Evolutionary conservation across 1,140 invertebrate species (phyloP).

Genomic region (Brachionus calyciflorus): DNA sequence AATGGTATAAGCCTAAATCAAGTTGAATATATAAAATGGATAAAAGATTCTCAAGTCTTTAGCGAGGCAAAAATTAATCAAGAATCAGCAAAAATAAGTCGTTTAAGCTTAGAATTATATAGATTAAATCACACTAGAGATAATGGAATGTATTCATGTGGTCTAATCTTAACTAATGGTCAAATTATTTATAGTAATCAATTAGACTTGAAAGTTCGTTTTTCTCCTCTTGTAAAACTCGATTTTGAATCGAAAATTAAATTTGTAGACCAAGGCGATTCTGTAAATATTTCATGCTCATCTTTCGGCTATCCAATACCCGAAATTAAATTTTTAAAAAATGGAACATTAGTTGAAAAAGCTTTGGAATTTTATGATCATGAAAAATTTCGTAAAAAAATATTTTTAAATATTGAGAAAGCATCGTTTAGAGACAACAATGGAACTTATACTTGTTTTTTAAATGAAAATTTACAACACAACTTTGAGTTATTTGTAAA

Average conservation of each 20-base stretch:
- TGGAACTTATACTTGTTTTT: background rate
- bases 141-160: conserved; percentile 15
- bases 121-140: background rate
- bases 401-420: conserved; percentile 1
- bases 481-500: background rate
- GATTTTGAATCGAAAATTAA: background rate
- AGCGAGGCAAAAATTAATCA: background rate
- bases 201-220: background rate
- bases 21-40: background rate
- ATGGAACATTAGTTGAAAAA: background rate
- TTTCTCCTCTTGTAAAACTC: background rate
- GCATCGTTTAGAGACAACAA: background rate
- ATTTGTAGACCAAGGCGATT: background rate
- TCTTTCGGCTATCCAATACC: conserved; percentile 11
- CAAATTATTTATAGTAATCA: conserved; percentile 16
- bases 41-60: background rate
- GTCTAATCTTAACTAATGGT: background rate
- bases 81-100: background rate
- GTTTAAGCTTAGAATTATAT: background rate
- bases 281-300: background rate
- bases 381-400: background rate
- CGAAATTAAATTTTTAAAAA: background rate
- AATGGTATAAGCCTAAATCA: background rate
- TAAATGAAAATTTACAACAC: background rate
- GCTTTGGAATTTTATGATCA: background rate